Percentiles rank a stretch among this genome's conserved stretches.
Evolutionary conservation across 2,888 invertebrate genomes (phyloP).

Genomic region (Physocephala rufipes): DNA sequence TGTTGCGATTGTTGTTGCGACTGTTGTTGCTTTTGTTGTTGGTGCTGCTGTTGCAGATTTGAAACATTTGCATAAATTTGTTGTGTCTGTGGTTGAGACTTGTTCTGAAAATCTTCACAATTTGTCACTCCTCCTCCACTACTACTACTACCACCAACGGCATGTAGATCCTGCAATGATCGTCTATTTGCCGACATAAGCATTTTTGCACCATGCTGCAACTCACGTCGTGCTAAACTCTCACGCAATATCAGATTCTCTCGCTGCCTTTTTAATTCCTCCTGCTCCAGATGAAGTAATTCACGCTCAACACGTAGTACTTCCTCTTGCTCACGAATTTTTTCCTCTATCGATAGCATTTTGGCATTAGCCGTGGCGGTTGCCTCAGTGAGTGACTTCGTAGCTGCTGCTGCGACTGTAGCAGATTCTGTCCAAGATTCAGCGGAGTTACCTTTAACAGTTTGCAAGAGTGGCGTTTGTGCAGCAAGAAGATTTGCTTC

Average conservation of each 20-base stretch:
- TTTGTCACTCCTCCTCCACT: constrained; percentile 42
- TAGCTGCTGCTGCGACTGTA: constrained; percentile 59
- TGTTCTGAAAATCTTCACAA: constrained; percentile 18
- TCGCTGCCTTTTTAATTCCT: constrained; percentile 78
- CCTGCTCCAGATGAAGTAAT: constrained; percentile 79
- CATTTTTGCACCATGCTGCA: constrained; percentile 66
- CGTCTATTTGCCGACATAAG: constrained; percentile 68
- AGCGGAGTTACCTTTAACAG: constrained; percentile 58
- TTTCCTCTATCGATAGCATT: constrained; percentile 72
- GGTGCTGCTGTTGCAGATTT: constrained; percentile 46
- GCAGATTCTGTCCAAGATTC: constrained; percentile 62
- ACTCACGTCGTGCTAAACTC: constrained; percentile 69
- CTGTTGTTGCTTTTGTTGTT: no score
- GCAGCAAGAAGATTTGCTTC: constrained; percentile 52
- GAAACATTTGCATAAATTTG: constrained; percentile 57
- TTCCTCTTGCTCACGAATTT: constrained; percentile 76
- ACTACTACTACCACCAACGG: constrained; percentile 44
- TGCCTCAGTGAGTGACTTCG: constrained; percentile 66
- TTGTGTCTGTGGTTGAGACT: constrained; percentile 45
- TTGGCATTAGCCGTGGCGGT: constrained; percentile 66
- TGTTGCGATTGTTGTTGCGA: no score
- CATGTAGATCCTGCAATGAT: constrained; percentile 73
- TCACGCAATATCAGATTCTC: constrained; percentile 77
- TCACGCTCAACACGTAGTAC: constrained; percentile 82
- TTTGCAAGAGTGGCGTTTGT: constrained; percentile 57